Evolutionary conservation across 2,888 invertebrate species (phyloP).

Genomic region (Drosophila robusta): DNA sequence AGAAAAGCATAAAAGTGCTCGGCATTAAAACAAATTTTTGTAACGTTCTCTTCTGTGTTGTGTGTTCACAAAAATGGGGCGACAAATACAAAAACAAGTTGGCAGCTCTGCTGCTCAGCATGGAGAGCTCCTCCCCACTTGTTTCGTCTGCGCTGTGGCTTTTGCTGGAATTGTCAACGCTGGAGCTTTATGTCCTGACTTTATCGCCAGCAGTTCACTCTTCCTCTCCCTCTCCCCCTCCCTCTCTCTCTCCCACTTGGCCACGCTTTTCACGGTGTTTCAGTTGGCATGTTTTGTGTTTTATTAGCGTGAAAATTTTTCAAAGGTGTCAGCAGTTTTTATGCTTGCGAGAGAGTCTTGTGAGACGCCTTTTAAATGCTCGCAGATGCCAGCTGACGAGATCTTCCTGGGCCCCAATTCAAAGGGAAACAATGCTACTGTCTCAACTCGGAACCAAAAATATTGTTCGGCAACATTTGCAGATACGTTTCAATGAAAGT

Average conservation of each 20-base stretch:
- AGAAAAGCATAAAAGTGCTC: constrained; percentile 71
- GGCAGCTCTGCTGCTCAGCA: constrained; percentile 24
- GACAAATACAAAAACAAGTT: constrained; percentile 66
- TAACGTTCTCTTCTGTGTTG: constrained; percentile 27
- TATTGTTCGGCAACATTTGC: constrained; percentile 14
- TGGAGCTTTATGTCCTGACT: constrained; percentile 50
- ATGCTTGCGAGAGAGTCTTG: constrained; percentile 19
- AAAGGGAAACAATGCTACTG: constrained; percentile 31
- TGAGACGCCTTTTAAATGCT: constrained; percentile 28
- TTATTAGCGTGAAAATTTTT: constrained; percentile 78
- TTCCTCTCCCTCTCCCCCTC: neutral
- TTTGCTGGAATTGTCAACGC: constrained; percentile 54
- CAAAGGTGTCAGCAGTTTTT: constrained; percentile 76
- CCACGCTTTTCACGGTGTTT: constrained; percentile 57
- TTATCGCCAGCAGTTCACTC: constrained; percentile 53
- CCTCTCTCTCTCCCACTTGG: neutral
- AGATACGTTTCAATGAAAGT: constrained; percentile 26
- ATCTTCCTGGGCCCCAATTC: neutral
- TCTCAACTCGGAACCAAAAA: constrained; percentile 3
- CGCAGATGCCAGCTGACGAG: constrained; percentile 17
- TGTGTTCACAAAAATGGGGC: constrained; percentile 47
- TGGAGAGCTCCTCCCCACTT: neutral
- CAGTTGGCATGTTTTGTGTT: constrained; percentile 73
- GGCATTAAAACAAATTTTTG: constrained; percentile 76
- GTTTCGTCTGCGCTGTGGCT: constrained; percentile 18